phyloP scores from a whole-genome alignment of 2,888 invertebrate species.

The Trachelus tabidus region DNA sequence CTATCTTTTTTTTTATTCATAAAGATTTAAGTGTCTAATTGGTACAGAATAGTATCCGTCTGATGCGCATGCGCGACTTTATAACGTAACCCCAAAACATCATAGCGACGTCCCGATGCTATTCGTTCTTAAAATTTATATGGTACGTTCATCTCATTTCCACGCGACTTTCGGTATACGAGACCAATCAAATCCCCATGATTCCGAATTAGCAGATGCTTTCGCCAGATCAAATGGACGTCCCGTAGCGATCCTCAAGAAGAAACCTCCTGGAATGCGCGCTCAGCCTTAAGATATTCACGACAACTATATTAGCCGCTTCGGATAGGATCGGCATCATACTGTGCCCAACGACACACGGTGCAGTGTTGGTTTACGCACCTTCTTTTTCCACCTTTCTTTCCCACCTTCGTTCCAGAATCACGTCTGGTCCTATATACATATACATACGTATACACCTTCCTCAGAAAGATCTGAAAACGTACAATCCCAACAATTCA shows the following conservation, averaged over 20 bases:
- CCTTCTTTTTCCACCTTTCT: slow-evolving; percentile 23
- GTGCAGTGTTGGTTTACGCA: slow-evolving; percentile 43
- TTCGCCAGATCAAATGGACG: slow-evolving; percentile 64
- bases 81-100: neutral
- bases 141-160: neutral
- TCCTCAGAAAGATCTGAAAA: neutral
- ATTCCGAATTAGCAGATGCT: slow-evolving; percentile 67
- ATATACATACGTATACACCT: neutral
- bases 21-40: neutral
- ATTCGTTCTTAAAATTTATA: neutral
- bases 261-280: slow-evolving; percentile 59
- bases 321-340: slow-evolving; percentile 64
- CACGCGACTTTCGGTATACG: neutral
- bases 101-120: neutral
- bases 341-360: slow-evolving; percentile 59
- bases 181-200: slow-evolving; percentile 65
- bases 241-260: slow-evolving; percentile 58
- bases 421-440: neutral
- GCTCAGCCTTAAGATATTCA: slow-evolving; percentile 63
- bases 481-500: neutral
- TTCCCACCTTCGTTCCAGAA: slow-evolving; percentile 16
- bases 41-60: neutral
- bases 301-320: slow-evolving; percentile 66
- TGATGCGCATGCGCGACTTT: neutral
- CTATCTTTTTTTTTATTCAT: neutral